phyloP scores from a whole-genome alignment of 1,140 invertebrate genomes.

The Pararge aegeria region DNA sequence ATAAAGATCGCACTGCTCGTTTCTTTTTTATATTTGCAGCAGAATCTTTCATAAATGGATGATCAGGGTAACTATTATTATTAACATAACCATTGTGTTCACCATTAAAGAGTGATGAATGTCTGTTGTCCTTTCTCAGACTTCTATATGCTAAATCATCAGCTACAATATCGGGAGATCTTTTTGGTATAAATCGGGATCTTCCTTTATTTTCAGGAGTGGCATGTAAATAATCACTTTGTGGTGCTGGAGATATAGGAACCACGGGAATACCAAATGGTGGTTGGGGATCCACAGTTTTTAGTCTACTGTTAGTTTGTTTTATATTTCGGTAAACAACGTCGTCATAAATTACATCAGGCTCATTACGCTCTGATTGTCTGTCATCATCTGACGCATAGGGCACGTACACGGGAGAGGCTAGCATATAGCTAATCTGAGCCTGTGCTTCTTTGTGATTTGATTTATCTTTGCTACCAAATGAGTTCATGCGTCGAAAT shows the following conservation, averaged over 20 bases:
- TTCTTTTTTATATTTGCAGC: conserved; percentile 82
- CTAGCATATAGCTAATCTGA: conserved; percentile 86
- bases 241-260: conserved; percentile 86
- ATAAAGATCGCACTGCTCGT: conserved; percentile 87
- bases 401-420: conserved; percentile 83
- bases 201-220: conserved; percentile 82
- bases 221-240: conserved; percentile 91
- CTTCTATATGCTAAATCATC: conserved; percentile 93
- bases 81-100: conserved; percentile 61
- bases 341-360: conserved; percentile 91
- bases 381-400: conserved; percentile 72
- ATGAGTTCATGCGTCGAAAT: conserved; percentile 84
- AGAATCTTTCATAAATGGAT: conserved; percentile 63
- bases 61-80: conserved; percentile 68
- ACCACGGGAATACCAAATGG: conserved; percentile 94
- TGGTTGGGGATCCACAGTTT: conserved; percentile 89
- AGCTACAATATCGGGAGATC: conserved; percentile 89
- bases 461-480: conserved; percentile 77
- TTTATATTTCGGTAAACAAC: conserved; percentile 89
- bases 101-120: conserved; percentile 61
- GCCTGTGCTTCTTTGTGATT: conserved; percentile 79
- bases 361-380: conserved; percentile 82
- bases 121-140: conserved; percentile 87
- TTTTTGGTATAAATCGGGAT: conserved; percentile 83
- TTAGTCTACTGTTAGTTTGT: conserved; percentile 86